Base-by-base conservation (phyloP, 1,140 invertebrate species). In the Hirudo medicinalis region DNA sequence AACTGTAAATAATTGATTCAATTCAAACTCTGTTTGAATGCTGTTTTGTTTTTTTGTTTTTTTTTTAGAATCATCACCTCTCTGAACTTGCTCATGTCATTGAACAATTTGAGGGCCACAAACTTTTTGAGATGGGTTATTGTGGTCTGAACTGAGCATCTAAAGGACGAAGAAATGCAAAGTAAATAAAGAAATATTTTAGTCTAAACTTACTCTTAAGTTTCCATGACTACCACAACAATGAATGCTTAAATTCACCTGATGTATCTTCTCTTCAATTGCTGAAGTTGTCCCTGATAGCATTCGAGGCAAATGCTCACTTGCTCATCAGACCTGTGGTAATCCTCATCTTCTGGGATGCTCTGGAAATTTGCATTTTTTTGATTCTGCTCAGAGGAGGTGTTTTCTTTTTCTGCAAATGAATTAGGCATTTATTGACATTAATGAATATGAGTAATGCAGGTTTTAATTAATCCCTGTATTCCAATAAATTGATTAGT, bases 41-140 rank as follows among this genome's bases (percentile, higher is more conserved):
- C 15, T 17, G 15, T 11, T 2, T 49, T 49, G 0, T 1, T 11
- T 25, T 32, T 13, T 1, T 11, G 43, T 49, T 49, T 17, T 1
- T 11, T 25, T 32, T 13, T 1, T 15, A 25, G 29, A 11, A 63
- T 63, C 54, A 25, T 68, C 81, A 96, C 92, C 85, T 99, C 93
- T 85, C 90, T 89, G 86, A 97, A 97, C 82, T 92, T 92, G 71
- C 94, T 90, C 79, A 91, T 89, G 75, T 87, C 87, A 78, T 91
- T 92, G 75, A 94, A 87, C 71, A 97, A 87, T 84, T 97, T 95
- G 78, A 94, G 90, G 66, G 96, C 93, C 76, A 99, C 89, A 83
- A 95, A 97, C 82, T 98, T 97, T 82, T 97, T 97, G 15, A 97
- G 85, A 81, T 96, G 93, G 67, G 92, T 93, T 76, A 97, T 94